Evolutionary conservation across 2,797 vertebrate species (phyloP), one percentile per base, ranked within the genome.

Genomic region (Tapera naevia): DNA sequence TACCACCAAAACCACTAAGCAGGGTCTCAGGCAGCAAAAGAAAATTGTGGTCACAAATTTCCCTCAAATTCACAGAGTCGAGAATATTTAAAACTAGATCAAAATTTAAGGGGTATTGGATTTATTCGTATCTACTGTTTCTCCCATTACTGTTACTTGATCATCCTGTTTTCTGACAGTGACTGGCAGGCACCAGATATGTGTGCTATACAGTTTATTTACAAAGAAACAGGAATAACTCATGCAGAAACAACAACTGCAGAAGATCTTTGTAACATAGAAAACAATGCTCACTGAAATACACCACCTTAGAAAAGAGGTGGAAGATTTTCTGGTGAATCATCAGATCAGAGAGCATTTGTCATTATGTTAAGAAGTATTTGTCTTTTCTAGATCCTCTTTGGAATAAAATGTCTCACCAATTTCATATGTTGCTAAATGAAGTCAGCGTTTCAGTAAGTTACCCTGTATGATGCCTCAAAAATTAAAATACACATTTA

Each of bases 61-160:
- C 39, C 19, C 41, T 90, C 66, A 93, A 74, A 95, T 74, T 88
- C 85, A 82, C 79, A 87, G 91, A 96, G 89, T 80, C 96, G 89
- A 95, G 75, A 94, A 67, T 91, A 89, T 93, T 95, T 95, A 90
- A 89, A 86, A 89, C n/a, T n/a, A 50, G 32, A 87, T 95, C 28
- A 86, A 86, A 91, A 83, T 78, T 13, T 66, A 25, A 70, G 45
- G 53, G n/a, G 72, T 85, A 67, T 13, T 88, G 51, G 10, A 17
- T 83, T 90, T 28, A 23, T 69, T 65, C 64, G 51, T 62, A 87
- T 91, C 58, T 95, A 60, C 50, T 90, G 10, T 78, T 95, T 89
- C 62, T 90, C 86, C 60, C 32, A n/a, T 64, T 90, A 21, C 58
- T 54, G 70, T 74, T 93, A 84, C 35, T 88, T 75, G 57, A 93